Evolutionary conservation across 2,797 vertebrate species (phyloP).

Genomic region (Thamnophis elegans): DNA sequence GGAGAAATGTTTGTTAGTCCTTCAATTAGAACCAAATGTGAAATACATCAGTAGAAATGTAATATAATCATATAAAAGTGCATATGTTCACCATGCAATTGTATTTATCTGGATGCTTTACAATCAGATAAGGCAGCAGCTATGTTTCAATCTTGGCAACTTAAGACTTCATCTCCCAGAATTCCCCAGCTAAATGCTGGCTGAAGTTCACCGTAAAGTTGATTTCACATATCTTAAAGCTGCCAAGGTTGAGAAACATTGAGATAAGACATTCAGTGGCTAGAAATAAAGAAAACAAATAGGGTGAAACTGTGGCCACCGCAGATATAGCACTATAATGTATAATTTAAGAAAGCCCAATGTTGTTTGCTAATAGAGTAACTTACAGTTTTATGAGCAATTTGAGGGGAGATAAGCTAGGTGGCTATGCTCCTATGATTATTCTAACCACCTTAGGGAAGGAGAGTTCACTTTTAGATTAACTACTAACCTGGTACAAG

Average conservation of each 20-base stretch:
- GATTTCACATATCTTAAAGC: background rate
- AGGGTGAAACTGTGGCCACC: background rate
- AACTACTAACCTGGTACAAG: conserved; percentile 60
- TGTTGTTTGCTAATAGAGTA: conserved; percentile 56
- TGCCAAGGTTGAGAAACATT: conserved; percentile 44
- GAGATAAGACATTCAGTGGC: conserved; percentile 65
- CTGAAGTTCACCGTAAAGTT: background rate
- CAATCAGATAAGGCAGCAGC: conserved; percentile 65
- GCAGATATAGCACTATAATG: conserved; percentile 56
- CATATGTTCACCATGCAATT: conserved; percentile 45
- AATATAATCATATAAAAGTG: conserved; percentile 47
- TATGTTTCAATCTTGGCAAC: background rate
- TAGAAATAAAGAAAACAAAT: conserved; percentile 40
- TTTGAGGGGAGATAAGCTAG: conserved; percentile 65
- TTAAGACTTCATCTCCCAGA: background rate
- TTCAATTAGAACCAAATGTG: conserved; percentile 38
- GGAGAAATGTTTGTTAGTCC: conserved; percentile 45
- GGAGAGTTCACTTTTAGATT: conserved; percentile 53
- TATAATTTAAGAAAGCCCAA: conserved; percentile 57
- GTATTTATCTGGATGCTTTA: conserved; percentile 64
- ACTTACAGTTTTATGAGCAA: conserved; percentile 58
- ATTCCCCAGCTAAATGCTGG: background rate
- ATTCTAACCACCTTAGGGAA: conserved; percentile 52
- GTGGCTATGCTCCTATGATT: conserved; percentile 32
- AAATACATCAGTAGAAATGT: conserved; percentile 34